Evolutionary conservation across 2,888 invertebrate species (phyloP), one percentile per base, ranked within the genome.

Genomic region (Mimachlamys varia): DNA sequence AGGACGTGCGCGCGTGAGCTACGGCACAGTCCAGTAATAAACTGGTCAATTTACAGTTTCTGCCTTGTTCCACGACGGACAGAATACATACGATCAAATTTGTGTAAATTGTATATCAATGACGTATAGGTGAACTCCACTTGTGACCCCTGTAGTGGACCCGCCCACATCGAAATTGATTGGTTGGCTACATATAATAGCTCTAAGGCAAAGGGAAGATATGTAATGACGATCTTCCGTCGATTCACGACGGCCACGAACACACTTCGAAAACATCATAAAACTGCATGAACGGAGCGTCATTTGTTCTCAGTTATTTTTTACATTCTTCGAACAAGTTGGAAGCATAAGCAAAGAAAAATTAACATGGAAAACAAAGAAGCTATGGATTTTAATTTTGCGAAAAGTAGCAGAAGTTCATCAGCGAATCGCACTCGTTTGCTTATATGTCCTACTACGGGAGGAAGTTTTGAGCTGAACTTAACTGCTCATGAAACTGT

Each of bases 371-470:
- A 88, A 88, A 88, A 89, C 33, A 90, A 89, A 15, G 90, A 90
- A 90, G 87, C 62, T 27, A 87, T 90, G n/a, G 53, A 88, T 33
- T 90, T 88, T 50, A 88, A 89, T 44, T 87, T 87, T 88, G 90
- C 90, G 38, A 88, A 90, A 87, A 89, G 38, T 76, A 90, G 62
- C 44, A 88, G 87, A n/a, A 76, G 88, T 89, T 87, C 90, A 76
- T 15, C 88, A 7, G 90, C 88, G 17, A 89, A 33, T 53, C 89
- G 87, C 33, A 91, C 76, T 88, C 88, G 90, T 53, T 53, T 92
- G 49, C 88, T 92, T 87, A 88, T 92, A 27, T 91, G 91, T 58
- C 92, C 91, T 22, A 91, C 90, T 44, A 92, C 92, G 15, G 92
- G 92, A 37, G 90, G 92, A 33, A 89, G 87, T 55, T 87, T 92